Percentiles rank a stretch among this genome's conserved stretches.
Evolutionary conservation across 1,140 invertebrate species (phyloP).

Genomic region (Macrobrachium nipponense): DNA sequence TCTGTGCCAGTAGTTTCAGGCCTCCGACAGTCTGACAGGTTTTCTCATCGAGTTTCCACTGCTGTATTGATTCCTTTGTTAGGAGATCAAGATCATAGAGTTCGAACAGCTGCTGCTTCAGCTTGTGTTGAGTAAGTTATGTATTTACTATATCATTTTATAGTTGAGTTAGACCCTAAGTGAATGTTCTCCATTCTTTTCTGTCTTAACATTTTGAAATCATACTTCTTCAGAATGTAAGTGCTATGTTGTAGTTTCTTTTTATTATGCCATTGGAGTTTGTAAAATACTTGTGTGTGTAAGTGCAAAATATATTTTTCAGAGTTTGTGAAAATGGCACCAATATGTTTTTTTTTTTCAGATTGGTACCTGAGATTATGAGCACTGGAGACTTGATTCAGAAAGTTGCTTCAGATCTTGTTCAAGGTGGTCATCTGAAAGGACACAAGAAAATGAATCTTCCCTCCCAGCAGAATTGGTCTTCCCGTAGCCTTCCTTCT

Average conservation of each 20-base stretch:
- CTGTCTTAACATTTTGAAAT: background rate
- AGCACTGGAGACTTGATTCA: slow-evolving; percentile 44
- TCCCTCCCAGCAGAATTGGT: slow-evolving; percentile 21
- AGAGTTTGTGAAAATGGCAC: background rate
- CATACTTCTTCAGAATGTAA: background rate
- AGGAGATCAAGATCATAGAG: slow-evolving; percentile 82
- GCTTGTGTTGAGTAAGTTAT: slow-evolving; percentile 77
- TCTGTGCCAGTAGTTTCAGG: background rate
- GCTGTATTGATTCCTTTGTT: slow-evolving; percentile 76
- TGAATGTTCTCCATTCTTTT: background rate
- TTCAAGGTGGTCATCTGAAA: slow-evolving; percentile 67
- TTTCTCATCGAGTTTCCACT: slow-evolving; percentile 72
- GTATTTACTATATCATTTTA: background rate
- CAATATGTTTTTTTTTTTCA: slow-evolving; percentile 66
- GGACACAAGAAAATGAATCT: slow-evolving; percentile 29
- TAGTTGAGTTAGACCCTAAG: background rate
- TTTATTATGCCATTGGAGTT: background rate
- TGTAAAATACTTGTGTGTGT: background rate
- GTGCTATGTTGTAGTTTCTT: background rate
- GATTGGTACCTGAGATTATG: slow-evolving; percentile 69
- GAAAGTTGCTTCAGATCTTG: slow-evolving; percentile 65
- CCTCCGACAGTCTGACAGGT: slow-evolving; percentile 33
- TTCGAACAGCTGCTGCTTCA: slow-evolving; percentile 78
- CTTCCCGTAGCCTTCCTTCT: slow-evolving; percentile 36
- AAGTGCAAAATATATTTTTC: background rate